Evolutionary conservation across 2,888 invertebrate genomes (phyloP), one percentile per base, ranked within the genome.

Genomic region (Antitype chi): DNA sequence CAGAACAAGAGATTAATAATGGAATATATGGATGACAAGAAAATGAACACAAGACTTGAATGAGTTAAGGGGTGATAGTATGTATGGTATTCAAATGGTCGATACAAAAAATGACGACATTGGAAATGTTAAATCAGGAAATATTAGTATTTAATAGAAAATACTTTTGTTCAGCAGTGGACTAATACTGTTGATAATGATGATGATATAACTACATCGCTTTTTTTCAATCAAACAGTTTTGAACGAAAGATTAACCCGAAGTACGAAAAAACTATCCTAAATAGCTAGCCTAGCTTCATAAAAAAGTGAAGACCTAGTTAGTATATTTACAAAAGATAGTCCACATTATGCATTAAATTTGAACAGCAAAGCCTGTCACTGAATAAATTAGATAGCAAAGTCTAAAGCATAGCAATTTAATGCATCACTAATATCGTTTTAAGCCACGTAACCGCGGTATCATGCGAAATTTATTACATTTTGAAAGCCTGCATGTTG

Each of bases 371-470:
- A 47, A 32, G 64, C 71, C 68, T 74, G 71, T 49, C 79, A 60
- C 68, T 75, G 79, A 79, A 82, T 82, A 83, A 69, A 75, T 83
- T 79, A 74, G 79, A 83, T 70, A 69, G 47, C 63, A 63, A 74
- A 74, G 74, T 74, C 64, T 78, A 72, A 59, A 70, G 74, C 74
- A 72, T 59, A 70, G 69, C 57, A 74, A 74, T 83, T 83, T 82
- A 83, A 83, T 74, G 79, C 83, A 83, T 83, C 55, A 47, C 74
- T 83, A 79, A 79, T 74, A 83, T 79, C 63, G 32, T 49, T 38
- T 59, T 83, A 57, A 82, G 71, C 70, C 57, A 20, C 60, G 28
- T 53, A 71, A 82, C 74, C 69, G 25, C 79, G 57, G n/a, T 63
- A 70, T 81, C 52, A 74, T 64, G 63, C 47, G 57, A 69, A 64